Percentiles rank a stretch among this genome's conserved stretches.
phyloP scores from a whole-genome alignment of 2,888 invertebrate genomes.

The Tetragnatha montana region DNA sequence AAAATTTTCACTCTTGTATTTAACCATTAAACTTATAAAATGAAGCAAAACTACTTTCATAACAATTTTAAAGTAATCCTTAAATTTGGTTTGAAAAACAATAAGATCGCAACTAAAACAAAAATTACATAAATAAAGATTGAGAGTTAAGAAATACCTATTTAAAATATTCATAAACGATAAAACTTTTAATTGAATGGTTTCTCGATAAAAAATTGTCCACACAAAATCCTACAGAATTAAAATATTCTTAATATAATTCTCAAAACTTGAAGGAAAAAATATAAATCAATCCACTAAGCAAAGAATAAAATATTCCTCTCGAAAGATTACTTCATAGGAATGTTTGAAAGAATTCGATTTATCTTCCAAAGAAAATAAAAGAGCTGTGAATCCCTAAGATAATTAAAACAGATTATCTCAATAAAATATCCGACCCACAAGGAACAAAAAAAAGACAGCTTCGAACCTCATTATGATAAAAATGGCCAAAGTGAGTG shows the following conservation, averaged over 20 bases:
- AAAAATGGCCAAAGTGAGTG: constrained; percentile 72
- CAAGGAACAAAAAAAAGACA: not conserved
- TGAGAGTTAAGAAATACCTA: no score
- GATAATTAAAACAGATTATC: not conserved
- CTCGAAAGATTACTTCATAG: not conserved
- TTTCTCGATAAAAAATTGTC: no score
- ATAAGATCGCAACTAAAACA: no score
- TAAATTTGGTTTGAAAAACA: no score
- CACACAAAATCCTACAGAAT: not conserved
- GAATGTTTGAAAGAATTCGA: not conserved
- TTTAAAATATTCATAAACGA: no score
- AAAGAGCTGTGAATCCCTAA: not conserved
- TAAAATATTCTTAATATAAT: not conserved
- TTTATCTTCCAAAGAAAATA: not conserved
- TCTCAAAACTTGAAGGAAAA: not conserved
- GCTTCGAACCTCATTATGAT: constrained; percentile 71
- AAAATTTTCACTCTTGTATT: no score
- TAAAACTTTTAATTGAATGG: no score
- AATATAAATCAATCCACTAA: not conserved
- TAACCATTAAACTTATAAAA: no score
- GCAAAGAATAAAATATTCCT: not conserved
- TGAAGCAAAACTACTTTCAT: no score
- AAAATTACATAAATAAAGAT: no score
- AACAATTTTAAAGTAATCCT: no score
- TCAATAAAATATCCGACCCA: constrained; percentile 1